phyloP scores from a whole-genome alignment of 2,888 invertebrate species.

The Hydraecia micacea region DNA sequence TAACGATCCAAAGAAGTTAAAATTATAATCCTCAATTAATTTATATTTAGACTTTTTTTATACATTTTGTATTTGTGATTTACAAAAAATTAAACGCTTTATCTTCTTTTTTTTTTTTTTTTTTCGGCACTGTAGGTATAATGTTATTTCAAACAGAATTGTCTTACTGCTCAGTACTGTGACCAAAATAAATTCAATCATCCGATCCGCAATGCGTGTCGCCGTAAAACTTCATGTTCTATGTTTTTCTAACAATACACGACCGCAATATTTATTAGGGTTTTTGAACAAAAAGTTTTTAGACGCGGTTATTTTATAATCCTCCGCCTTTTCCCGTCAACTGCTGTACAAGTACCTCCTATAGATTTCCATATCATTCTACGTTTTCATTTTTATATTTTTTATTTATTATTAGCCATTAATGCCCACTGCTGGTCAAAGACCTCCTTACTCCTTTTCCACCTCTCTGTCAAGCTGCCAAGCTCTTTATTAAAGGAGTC shows the following conservation, averaged over 20 bases:
- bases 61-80: too few relatives aligned
- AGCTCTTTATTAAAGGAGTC: too few relatives aligned
- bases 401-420: too few relatives aligned
- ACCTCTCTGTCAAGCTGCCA: too few relatives aligned
- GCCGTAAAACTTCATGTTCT: neutral
- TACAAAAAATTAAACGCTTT: too few relatives aligned
- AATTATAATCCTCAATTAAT: too few relatives aligned
- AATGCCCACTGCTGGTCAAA: too few relatives aligned
- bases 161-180: conserved; percentile 6
- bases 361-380: neutral
- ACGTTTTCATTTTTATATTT: too few relatives aligned
- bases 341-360: neutral
- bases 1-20: too few relatives aligned
- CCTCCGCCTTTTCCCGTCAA: neutral
- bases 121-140: neutral
- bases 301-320: neutral
- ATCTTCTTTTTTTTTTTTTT: too few relatives aligned
- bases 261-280: neutral
- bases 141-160: neutral
- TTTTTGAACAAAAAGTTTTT: neutral
- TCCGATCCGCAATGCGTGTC: conserved; percentile 18
- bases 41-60: too few relatives aligned
- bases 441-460: too few relatives aligned
- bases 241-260: conserved; percentile 2
- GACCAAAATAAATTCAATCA: conserved; percentile 33